phyloP scores from a whole-genome alignment of 1,140 invertebrate species.

The Sitodiplosis mosellana region DNA sequence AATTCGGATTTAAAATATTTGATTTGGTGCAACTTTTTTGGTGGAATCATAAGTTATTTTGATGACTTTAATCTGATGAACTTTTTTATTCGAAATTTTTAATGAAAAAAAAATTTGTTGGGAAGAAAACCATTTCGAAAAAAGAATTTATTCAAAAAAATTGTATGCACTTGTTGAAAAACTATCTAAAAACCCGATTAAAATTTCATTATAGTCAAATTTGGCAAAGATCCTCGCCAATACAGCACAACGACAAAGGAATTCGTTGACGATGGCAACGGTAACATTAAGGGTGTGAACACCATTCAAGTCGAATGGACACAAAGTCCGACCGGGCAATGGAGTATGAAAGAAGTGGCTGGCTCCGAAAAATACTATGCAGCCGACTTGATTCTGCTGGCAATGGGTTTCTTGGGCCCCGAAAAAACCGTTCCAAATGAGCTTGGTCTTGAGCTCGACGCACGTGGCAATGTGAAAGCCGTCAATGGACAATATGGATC shows the following conservation, averaged over 20 bases:
- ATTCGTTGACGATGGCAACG: constrained; percentile 81
- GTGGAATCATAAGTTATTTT: no score
- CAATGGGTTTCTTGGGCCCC: constrained; percentile 97
- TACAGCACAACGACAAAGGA: constrained; percentile 91
- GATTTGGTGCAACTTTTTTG: no score
- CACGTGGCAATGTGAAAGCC: constrained; percentile 84
- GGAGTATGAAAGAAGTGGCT: constrained; percentile 82
- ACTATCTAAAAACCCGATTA: no score
- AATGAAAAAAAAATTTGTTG: no score
- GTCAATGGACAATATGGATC: constrained; percentile 60
- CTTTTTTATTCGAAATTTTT: no score
- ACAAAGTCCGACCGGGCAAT: constrained; percentile 78
- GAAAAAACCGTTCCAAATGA: constrained; percentile 78
- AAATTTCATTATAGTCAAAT: constrained; percentile 43
- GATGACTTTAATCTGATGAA: no score
- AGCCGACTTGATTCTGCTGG: constrained; percentile 83
- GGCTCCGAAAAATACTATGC: constrained; percentile 68
- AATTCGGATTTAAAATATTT: no score
- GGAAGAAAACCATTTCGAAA: no score
- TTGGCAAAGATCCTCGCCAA: constrained; percentile 81
- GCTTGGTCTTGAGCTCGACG: constrained; percentile 68
- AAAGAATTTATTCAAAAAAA: no score
- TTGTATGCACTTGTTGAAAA: no score
- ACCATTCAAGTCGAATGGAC: constrained; percentile 86
- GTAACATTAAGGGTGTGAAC: constrained; percentile 60